phyloP scores from a whole-genome alignment of 2,888 invertebrate species.

The Polydrusus pterygomalis region DNA sequence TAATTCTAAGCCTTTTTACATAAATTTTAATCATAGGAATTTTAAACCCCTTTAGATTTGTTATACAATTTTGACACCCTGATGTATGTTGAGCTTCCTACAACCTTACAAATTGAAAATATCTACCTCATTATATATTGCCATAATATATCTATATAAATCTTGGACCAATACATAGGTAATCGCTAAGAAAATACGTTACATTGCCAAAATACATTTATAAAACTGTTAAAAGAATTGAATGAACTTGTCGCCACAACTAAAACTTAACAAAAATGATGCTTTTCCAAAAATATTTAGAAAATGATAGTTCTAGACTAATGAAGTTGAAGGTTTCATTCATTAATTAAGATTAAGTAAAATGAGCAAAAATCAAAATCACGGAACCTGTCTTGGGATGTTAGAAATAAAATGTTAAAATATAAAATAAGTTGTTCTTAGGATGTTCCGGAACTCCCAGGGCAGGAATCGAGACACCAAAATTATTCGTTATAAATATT shows the following conservation, averaged over 20 bases:
- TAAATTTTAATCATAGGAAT: too few relatives aligned
- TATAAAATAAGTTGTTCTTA: constrained; percentile 71
- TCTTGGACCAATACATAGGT: constrained; percentile 47
- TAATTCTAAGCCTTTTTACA: background rate
- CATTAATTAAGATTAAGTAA: constrained; percentile 58
- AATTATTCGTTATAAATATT: constrained; percentile 69
- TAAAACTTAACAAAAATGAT: constrained; percentile 33
- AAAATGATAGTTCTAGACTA: constrained; percentile 48
- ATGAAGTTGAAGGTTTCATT: constrained; percentile 50
- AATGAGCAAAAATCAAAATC: constrained; percentile 73
- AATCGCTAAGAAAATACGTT: constrained; percentile 10
- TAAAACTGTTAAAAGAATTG: constrained; percentile 1
- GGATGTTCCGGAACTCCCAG: constrained; percentile 70
- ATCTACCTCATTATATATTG: constrained; percentile 55
- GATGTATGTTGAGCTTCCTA: constrained; percentile 43
- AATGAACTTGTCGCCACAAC: constrained; percentile 6
- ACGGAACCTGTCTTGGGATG: constrained; percentile 67
- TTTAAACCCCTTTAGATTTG: background rate
- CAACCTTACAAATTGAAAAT: constrained; percentile 45
- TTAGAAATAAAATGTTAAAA: constrained; percentile 63
- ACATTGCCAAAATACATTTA: constrained; percentile 28
- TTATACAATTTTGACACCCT: constrained; percentile 3
- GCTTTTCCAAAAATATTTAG: constrained; percentile 47
- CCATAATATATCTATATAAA: constrained; percentile 46
- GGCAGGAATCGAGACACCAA: constrained; percentile 67